phyloP scores from a whole-genome alignment of 1,140 invertebrate genomes.

The Marisa cornuarietis region DNA sequence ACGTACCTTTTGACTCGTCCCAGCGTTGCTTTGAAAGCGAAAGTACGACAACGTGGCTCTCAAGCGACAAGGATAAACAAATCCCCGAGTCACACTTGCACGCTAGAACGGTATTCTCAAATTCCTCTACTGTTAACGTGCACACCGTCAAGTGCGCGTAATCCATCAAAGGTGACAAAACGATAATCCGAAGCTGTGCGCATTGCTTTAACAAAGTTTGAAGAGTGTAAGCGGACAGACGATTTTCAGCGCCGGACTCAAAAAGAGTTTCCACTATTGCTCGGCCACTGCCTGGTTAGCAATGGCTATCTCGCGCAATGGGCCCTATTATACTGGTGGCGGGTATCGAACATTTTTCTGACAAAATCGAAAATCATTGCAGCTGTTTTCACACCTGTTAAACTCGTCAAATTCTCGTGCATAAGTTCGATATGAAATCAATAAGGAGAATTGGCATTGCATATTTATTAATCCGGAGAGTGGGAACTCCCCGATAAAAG shows the following conservation, averaged over 20 bases:
- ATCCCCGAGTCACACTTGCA: too few relatives aligned
- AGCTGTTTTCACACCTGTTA: slow-evolving; percentile 41
- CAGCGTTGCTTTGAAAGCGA: too few relatives aligned
- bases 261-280: slow-evolving; percentile 12
- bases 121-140: too few relatives aligned
- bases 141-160: too few relatives aligned
- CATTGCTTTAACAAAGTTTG: too few relatives aligned
- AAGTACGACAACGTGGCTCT: too few relatives aligned
- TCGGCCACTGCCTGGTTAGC: slow-evolving; percentile 8
- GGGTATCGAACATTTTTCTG: slow-evolving; percentile 39
- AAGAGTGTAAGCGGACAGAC: too few relatives aligned
- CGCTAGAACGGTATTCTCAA: too few relatives aligned
- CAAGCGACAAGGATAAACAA: too few relatives aligned
- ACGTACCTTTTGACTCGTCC: too few relatives aligned
- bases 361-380: slow-evolving; percentile 44
- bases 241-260: background rate
- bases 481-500: slow-evolving; percentile 20
- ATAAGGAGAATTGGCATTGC: slow-evolving; percentile 9
- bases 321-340: slow-evolving; percentile 25
- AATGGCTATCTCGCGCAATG: slow-evolving; percentile 16
- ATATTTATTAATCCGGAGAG: slow-evolving; percentile 18
- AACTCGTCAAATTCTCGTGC: slow-evolving; percentile 34
- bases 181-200: too few relatives aligned
- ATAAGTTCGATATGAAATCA: slow-evolving; percentile 36
- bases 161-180: too few relatives aligned